phyloP scores from a whole-genome alignment of 1,140 invertebrate species.

The Aphaenogaster ashmeadi region DNA sequence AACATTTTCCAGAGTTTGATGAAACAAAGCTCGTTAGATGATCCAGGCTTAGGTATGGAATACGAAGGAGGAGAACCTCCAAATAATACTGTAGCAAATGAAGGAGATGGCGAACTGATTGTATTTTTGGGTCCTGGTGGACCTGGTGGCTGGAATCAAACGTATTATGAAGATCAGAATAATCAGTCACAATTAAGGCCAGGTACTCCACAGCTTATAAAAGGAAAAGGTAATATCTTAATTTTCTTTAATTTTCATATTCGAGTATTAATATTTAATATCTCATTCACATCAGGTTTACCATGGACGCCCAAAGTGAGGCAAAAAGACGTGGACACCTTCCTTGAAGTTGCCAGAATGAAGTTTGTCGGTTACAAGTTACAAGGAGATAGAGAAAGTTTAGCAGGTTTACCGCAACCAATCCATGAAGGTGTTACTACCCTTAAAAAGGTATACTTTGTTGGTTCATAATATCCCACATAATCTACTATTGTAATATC shows the following conservation, averaged over 20 bases:
- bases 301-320: slow-evolving; percentile 99
- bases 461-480: not conserved
- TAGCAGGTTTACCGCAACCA: slow-evolving; percentile 97
- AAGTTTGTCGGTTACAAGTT: slow-evolving; percentile 98
- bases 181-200: slow-evolving; percentile 83
- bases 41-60: slow-evolving; percentile 92
- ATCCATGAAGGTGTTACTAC: slow-evolving; percentile 98
- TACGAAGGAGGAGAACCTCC: slow-evolving; percentile 84
- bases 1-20: slow-evolving; percentile 90
- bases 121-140: slow-evolving; percentile 73
- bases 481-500: slow-evolving; percentile 16
- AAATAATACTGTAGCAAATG: slow-evolving; percentile 73
- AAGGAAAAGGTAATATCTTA: slow-evolving; percentile 80
- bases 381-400: slow-evolving; percentile 94
- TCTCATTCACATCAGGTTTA: slow-evolving; percentile 88
- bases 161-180: slow-evolving; percentile 81
- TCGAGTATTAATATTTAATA: slow-evolving; percentile 32
- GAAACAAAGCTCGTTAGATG: slow-evolving; percentile 98
- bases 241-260: slow-evolving; percentile 20
- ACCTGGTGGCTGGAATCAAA: slow-evolving; percentile 72
- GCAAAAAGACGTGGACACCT: slow-evolving; percentile 96
- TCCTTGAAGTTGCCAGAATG: slow-evolving; percentile 95
- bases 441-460: slow-evolving; percentile 90
- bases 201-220: slow-evolving; percentile 85
- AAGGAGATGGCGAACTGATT: slow-evolving; percentile 79